Evolutionary conservation across 2,113 vertebrate genomes (phyloP).

Genomic region (Hypocryptadius cinnamomeus): DNA sequence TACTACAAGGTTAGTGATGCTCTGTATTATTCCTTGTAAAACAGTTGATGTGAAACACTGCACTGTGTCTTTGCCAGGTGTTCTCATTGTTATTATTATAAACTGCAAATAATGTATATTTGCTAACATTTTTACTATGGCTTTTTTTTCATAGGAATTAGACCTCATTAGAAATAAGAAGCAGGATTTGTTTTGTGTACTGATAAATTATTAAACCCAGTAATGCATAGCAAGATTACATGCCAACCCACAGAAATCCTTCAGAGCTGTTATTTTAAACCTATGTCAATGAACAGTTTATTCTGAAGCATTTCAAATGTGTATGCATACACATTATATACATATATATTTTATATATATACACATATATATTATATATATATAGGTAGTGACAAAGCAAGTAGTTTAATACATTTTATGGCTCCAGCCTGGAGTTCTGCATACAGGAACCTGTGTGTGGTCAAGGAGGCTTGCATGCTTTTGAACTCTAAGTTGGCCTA

Average conservation of each 20-base stretch:
- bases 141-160: background rate
- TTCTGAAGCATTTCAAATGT: slow-evolving; percentile 7
- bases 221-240: background rate
- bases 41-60: background rate
- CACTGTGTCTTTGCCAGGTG: background rate
- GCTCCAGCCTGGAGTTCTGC: background rate
- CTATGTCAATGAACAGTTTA: slow-evolving; percentile 1
- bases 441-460: slow-evolving; percentile 28
- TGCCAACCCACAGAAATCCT: slow-evolving; percentile 1
- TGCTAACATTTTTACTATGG: background rate
- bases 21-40: background rate
- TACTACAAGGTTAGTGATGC: background rate
- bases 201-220: background rate
- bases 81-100: background rate
- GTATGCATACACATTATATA: background rate
- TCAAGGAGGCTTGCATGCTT: slow-evolving; percentile 48
- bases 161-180: background rate
- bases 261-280: slow-evolving; percentile 33
- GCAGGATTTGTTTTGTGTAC: background rate
- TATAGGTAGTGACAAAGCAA: slow-evolving; percentile 23
- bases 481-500: slow-evolving; percentile 53
- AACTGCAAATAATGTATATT: background rate
- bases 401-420: slow-evolving; percentile 38
- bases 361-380: background rate
- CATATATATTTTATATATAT: background rate